phyloP scores from a whole-genome alignment of 1,140 invertebrate species.

The Copidosoma floridanum region DNA sequence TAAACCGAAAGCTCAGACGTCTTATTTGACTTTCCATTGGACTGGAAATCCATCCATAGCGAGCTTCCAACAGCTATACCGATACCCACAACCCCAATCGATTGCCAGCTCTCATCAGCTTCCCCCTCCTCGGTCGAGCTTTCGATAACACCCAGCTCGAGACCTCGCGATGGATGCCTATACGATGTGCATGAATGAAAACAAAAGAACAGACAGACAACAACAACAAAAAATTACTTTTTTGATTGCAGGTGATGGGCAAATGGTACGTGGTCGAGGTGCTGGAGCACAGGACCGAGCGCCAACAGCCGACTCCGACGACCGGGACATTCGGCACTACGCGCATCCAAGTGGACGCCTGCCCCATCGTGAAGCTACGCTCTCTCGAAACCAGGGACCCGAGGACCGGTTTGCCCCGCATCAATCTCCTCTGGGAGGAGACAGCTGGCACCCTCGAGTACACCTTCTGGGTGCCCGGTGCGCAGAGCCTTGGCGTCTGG shows the following conservation, averaged over 20 bases:
- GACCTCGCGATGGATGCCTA: too few species aligned
- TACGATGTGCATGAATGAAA: too few species aligned
- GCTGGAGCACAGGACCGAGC: slow-evolving; percentile 8
- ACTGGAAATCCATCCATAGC: too few species aligned
- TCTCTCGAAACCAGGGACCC: background rate
- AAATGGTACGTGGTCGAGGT: slow-evolving; percentile 27
- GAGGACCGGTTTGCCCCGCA: background rate
- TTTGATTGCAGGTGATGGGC: slow-evolving; percentile 13
- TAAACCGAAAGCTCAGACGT: too few species aligned
- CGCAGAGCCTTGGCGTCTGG: slow-evolving; percentile 7
- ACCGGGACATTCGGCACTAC: background rate
- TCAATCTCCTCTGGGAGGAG: slow-evolving; percentile 18
- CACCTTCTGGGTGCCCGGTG: slow-evolving; percentile 11
- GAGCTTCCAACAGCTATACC: too few species aligned
- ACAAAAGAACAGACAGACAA: too few species aligned
- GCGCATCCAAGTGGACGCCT: background rate
- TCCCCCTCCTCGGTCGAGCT: too few species aligned
- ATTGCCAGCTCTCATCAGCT: too few species aligned
- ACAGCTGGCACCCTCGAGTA: slow-evolving; percentile 11
- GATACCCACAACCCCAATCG: too few species aligned
- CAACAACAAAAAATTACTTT: too few species aligned
- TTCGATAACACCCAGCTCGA: too few species aligned
- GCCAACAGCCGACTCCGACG: background rate
- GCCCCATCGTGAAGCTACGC: slow-evolving; percentile 7
- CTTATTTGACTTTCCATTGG: too few species aligned